Evolutionary conservation across 2,888 invertebrate genomes (phyloP).

Genomic region (Octonoba sinensis): DNA sequence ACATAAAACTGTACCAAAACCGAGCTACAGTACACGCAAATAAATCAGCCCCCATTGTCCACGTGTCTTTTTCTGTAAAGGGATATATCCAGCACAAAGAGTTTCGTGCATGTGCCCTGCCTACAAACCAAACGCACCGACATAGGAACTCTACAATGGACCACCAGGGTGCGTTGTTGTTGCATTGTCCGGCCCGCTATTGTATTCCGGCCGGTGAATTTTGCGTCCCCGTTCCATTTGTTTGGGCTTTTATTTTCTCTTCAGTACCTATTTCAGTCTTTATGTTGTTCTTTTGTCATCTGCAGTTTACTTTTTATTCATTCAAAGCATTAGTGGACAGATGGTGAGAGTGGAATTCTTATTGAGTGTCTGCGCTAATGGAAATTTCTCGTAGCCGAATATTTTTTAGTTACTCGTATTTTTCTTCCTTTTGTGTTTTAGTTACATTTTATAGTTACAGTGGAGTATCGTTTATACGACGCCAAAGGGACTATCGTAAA

Average conservation of each 20-base stretch:
- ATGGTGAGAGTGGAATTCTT: constrained; percentile 28
- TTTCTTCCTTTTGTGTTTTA: no score
- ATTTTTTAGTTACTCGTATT: no score
- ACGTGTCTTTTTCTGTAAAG: constrained; percentile 4
- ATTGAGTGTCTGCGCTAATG: constrained; percentile 43
- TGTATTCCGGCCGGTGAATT: constrained; percentile 40
- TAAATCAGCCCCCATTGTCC: constrained; percentile 7
- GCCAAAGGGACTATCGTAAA: no score
- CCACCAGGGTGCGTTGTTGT: constrained; percentile 35
- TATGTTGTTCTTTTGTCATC: constrained; percentile 47
- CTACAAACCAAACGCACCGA: constrained; percentile 48
- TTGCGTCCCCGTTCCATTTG: constrained; percentile 45
- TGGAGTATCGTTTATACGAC: no score
- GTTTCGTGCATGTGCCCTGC: constrained; percentile 4
- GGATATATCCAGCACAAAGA: not conserved
- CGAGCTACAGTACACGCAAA: no score
- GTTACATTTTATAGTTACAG: no score
- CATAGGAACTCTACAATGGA: constrained; percentile 40
- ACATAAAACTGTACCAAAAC: no score
- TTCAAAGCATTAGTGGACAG: constrained; percentile 33
- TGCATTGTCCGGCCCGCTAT: constrained; percentile 52
- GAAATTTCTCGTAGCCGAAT: constrained; percentile 19
- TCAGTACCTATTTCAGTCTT: constrained; percentile 22
- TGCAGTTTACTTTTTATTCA: constrained; percentile 60
- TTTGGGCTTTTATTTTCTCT: constrained; percentile 41